These are phyloP conservation scores for Varanus komodoensis DNA, from an alignment of 2,113 vertebrate genomes.

Conservation along the genomic window DNA sequence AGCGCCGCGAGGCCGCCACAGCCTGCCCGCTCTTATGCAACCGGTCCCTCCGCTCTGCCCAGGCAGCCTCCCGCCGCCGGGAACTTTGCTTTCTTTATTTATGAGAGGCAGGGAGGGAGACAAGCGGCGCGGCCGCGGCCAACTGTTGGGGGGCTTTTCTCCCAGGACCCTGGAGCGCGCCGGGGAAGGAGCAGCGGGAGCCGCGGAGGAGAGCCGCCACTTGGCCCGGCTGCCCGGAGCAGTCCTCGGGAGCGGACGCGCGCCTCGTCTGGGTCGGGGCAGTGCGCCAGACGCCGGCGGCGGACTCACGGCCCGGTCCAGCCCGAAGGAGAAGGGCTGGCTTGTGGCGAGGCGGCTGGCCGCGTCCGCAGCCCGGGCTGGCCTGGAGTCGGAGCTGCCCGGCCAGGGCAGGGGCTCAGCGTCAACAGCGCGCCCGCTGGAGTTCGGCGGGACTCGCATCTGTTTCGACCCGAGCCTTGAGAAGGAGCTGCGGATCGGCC, in stretches of 20 bases:
- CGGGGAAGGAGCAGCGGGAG: background rate
- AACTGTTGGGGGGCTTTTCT: slow-evolving; percentile 51
- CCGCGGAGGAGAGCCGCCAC: background rate
- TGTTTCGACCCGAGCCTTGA: background rate
- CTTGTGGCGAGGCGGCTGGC: background rate
- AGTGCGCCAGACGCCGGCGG: background rate
- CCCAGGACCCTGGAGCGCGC: slow-evolving; percentile 55
- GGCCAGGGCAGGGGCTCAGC: too few species aligned
- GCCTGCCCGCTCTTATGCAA: slow-evolving; percentile 77
- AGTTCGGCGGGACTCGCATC: too few species aligned
- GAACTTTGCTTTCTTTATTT: too few species aligned
- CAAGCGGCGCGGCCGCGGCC: background rate
- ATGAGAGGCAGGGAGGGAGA: too few species aligned
- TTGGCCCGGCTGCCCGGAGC: background rate
- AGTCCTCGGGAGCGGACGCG: background rate
- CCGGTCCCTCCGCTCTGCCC: slow-evolving; percentile 55
- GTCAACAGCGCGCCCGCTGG: background rate
- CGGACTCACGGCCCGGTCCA: too few species aligned
- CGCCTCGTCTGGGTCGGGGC: background rate
- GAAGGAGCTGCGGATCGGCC: background rate
- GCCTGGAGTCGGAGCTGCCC: background rate
- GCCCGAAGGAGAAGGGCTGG: background rate
- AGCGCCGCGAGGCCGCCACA: slow-evolving; percentile 80
- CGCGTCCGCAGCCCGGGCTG: background rate
- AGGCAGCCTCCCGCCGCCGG: slow-evolving; percentile 1